A percentile compares a stretch with the other conserved stretches of the same genome.
Evolutionary conservation across 2,888 invertebrate species (phyloP).

Genomic region (Yponomeuta evonymella): DNA sequence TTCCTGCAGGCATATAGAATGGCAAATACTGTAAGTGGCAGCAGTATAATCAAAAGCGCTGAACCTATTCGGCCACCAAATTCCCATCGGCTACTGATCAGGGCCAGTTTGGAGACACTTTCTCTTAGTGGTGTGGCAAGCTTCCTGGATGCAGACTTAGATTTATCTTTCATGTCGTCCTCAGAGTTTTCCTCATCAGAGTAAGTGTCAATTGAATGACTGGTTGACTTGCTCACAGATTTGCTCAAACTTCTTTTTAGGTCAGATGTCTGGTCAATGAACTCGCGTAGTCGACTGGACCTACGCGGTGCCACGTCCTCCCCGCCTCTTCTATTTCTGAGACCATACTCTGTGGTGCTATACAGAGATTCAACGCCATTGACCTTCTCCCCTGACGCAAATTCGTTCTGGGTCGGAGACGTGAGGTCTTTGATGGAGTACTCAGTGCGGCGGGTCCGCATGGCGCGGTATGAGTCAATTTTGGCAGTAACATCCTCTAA

Average conservation of each 20-base stretch:
- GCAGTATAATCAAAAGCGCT: slow-evolving; percentile 41
- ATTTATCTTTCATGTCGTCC: slow-evolving; percentile 39
- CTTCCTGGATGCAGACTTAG: slow-evolving; percentile 50
- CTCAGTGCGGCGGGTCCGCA: slow-evolving; percentile 51
- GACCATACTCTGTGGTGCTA: slow-evolving; percentile 36
- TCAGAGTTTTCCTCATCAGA: slow-evolving; percentile 58
- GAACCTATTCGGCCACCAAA: slow-evolving; percentile 61
- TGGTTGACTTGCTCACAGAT: slow-evolving; percentile 54
- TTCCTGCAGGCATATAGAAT: slow-evolving; percentile 53
- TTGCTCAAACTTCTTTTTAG: slow-evolving; percentile 54
- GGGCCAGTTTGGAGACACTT: slow-evolving; percentile 38
- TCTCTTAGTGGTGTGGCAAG: slow-evolving; percentile 59
- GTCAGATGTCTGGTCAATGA: slow-evolving; percentile 45
- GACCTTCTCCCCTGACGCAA: slow-evolving; percentile 37
- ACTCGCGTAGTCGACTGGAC: slow-evolving; percentile 52
- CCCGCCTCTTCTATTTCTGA: slow-evolving; percentile 46
- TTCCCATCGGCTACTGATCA: slow-evolving; percentile 49
- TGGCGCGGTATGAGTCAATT: slow-evolving; percentile 42
- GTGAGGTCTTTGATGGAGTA: slow-evolving; percentile 53
- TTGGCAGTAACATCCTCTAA: slow-evolving; percentile 39
- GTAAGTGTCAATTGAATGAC: slow-evolving; percentile 53
- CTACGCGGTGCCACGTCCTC: slow-evolving; percentile 51
- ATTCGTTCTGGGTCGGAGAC: slow-evolving; percentile 32
- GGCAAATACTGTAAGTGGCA: slow-evolving; percentile 51
- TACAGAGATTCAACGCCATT: slow-evolving; percentile 44